Conservation (phyloP, 2,888 invertebrate genomes). For the Timema cristinae region DNA sequence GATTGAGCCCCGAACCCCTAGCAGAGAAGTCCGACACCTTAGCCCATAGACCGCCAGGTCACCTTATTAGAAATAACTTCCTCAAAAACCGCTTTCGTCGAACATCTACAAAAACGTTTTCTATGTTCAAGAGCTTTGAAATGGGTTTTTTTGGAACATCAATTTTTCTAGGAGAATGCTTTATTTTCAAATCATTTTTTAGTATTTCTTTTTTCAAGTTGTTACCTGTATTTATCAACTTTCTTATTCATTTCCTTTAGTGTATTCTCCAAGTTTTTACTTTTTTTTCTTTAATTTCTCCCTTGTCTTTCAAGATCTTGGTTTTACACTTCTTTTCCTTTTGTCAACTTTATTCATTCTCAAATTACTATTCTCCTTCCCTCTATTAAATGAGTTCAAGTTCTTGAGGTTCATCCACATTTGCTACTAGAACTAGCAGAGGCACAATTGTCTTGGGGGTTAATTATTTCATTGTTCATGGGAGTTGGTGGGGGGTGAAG, state of each 20-base stretch:
- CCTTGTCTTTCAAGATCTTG: slow-evolving; percentile 1
- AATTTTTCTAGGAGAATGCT: background rate
- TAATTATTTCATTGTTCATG: background rate
- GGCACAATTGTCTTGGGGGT: background rate
- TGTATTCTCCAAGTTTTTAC: slow-evolving; percentile 1
- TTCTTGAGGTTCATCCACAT: too few species aligned
- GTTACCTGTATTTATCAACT: slow-evolving; percentile 10
- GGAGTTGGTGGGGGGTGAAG: slow-evolving; percentile 9
- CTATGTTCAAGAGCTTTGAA: background rate
- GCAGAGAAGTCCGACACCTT: too few species aligned
- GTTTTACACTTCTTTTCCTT: background rate
- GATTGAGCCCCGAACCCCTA: too few species aligned
- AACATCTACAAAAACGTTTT: slow-evolving; percentile 6
- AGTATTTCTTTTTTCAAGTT: background rate
- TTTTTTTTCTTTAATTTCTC: background rate
- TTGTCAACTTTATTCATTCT: background rate
- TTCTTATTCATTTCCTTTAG: background rate
- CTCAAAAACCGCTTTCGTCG: slow-evolving; percentile 7
- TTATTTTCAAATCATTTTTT: background rate
- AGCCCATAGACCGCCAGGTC: too few species aligned
- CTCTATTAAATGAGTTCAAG: background rate
- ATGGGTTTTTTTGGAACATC: background rate
- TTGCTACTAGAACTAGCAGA: background rate
- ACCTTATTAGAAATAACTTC: slow-evolving; percentile 2
- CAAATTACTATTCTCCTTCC: background rate